Conservation (phyloP, 2,113 vertebrate species). For the Peromyscus polionotus region DNA sequence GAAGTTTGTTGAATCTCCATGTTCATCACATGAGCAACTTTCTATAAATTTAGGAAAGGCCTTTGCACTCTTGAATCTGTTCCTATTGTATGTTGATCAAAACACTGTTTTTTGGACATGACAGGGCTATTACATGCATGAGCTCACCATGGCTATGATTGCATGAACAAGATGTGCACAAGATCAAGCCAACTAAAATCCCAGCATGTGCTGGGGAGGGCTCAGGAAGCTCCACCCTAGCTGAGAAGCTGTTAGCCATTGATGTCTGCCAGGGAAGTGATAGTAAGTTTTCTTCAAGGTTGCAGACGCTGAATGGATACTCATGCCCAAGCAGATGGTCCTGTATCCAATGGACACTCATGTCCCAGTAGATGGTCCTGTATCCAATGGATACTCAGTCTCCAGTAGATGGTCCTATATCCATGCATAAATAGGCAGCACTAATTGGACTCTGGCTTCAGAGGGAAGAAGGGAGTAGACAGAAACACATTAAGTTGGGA, state of each 20-base stretch:
- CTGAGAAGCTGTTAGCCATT: neutral
- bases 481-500: neutral
- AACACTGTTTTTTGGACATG: neutral
- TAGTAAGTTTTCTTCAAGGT: neutral
- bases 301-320: neutral
- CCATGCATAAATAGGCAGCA: neutral
- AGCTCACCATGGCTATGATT: neutral
- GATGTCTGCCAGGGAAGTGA: neutral
- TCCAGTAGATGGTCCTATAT: too few relatives aligned
- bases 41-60: neutral
- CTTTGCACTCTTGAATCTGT: neutral
- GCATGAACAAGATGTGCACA: neutral
- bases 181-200: neutral
- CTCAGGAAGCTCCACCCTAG: too few relatives aligned
- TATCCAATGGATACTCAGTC: neutral
- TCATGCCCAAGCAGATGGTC: too few relatives aligned
- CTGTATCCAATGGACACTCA: too few relatives aligned
- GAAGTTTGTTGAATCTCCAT: neutral
- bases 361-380: too few relatives aligned
- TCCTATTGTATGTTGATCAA: neutral
- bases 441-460: neutral
- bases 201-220: neutral
- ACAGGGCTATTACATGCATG: neutral
- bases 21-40: neutral
- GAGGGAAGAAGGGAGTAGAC: neutral